Evolutionary conservation across 1,140 invertebrate species (phyloP), one percentile per base, ranked within the genome.

Genomic region (Lineus longissimus): DNA sequence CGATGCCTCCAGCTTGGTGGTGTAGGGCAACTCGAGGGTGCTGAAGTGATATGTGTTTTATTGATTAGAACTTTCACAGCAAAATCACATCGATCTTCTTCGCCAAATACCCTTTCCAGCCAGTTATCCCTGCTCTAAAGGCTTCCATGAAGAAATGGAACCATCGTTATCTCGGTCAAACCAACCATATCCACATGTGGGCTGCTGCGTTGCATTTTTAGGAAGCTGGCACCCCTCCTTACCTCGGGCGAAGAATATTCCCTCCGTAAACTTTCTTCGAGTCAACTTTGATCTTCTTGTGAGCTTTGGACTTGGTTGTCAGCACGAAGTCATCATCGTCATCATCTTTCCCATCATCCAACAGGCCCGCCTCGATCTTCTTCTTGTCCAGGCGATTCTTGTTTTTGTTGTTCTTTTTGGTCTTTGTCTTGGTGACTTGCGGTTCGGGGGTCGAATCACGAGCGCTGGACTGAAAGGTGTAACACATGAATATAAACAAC

Each of bases 251-350:
- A 29, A 78, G 70, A 45, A 81, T 76, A 61, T 82, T 74, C n/a
- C 80, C 80, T 11, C 77, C 75, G 74, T 71, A 80, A 9, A 71
- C 68, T 61, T 78, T 76, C 58, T 73, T 72, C n/a, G 76, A 72
- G 43, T 79, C 74, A 51, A 77, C 76, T 68, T 81, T 78, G 25
- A 81, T 75, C 63, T 76, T 81, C 58, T 78, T 81, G 68, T 82
- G 77, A 33, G 76, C 78, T 68, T 78, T 78, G 22, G 78, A 79
- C 69, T 82, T 82, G 29, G 80, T 80, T 22, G 76, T 82, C 54
- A 83, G 59, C 64, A 78, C 76, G 76, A 82, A 83, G 43, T 80
- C 79, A 40, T 73, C 73, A 59, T 79, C 75, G 65, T 76, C 73
- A 43, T 69, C 66, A 45, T 30, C 33, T 58, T 31, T 57, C 19